These are phyloP conservation scores for Coregonus suidteri DNA, from an alignment of 2,797 vertebrate species.

Conservation along the genomic window DNA sequence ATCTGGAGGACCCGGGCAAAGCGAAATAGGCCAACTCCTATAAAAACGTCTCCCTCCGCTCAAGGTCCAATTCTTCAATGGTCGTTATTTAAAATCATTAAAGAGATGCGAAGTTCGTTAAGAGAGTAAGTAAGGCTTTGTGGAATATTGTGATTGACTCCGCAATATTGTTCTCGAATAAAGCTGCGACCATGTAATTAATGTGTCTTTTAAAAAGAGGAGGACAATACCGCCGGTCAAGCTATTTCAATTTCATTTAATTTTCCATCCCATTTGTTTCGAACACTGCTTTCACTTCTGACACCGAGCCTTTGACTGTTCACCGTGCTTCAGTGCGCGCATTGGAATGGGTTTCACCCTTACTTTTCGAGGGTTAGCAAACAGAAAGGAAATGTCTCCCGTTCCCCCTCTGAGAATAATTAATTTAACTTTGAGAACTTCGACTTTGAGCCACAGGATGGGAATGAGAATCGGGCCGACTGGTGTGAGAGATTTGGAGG, in stretches of 20 bases:
- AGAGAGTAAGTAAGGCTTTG: conserved; percentile 71
- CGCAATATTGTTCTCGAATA: conserved; percentile 90
- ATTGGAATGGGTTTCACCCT: conserved; percentile 86
- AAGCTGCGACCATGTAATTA: conserved; percentile 96
- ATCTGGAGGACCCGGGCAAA: neutral
- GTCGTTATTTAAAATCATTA: conserved; percentile 76
- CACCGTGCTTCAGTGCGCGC: conserved; percentile 85
- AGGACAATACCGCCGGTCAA: conserved; percentile 92
- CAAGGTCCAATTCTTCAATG: conserved; percentile 42
- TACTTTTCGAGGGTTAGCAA: conserved; percentile 79
- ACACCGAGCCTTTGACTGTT: conserved; percentile 78
- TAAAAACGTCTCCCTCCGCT: conserved; percentile 11
- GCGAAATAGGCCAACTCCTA: neutral
- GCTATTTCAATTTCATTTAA: conserved; percentile 99
- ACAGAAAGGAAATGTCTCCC: conserved; percentile 87
- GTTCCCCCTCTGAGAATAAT: conserved; percentile 84
- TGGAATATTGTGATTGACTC: conserved; percentile 89
- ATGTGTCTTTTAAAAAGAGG: conserved; percentile 91
- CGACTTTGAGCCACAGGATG: conserved; percentile 83
- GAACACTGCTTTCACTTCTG: conserved; percentile 70
- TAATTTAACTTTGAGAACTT: conserved; percentile 88
- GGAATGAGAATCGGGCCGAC: conserved; percentile 82
- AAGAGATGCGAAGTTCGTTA: conserved; percentile 78
- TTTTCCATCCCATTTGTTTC: conserved; percentile 98
- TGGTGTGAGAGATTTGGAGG: conserved; percentile 83